Base-by-base conservation (phyloP, 2,797 vertebrate genomes). In the Myotis myotis region DNA sequence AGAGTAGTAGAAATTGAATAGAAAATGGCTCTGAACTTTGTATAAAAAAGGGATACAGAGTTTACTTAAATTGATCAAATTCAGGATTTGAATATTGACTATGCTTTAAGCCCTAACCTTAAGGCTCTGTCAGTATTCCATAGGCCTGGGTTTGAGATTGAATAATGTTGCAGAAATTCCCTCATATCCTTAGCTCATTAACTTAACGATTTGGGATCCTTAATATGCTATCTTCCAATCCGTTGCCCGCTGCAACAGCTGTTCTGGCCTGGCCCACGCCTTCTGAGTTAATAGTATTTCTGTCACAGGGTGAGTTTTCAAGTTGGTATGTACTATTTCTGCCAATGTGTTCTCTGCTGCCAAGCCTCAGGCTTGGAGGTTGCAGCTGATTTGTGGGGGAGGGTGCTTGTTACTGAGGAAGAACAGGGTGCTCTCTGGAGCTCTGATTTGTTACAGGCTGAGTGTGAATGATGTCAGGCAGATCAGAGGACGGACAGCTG, bases 301-400 rank as follows among this genome's bases (percentile, higher is more conserved):
- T 96, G 74, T 94, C 89, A 62, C 97, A 93, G 70, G 76, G 97
- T 96, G 97, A 97, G 93, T 95, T 96, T 97, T 95, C 98, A 33
- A 97, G 96, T 98, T 98, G 98, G 97, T 97, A 94, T 94, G 93
- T 28, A 90, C 91, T 80, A n/a, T 96, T 97, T 97, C 97, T 97
- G 98, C 98, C 98, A 94, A 96, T 66, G 53, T 71, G 81, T 91
- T 97, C 82, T 49, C 95, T 93, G 36, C 87, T 72, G 62, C 96
- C 96, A 97, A 91, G n/a, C 72, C 87, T 85, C 89, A 83, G 93
- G 82, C 93, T 95, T 81, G 84, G 47, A 23, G 33, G 86, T 92
- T 87, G 44, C 88, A 93, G 60, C 95, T 96, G 87, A 71, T 91
- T 93, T 51, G 97, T 95, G 47, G 96, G 57, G 93, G 95, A 93